Conservation (phyloP, 2,888 invertebrate genomes). For the Phlogophora meticulosa region DNA sequence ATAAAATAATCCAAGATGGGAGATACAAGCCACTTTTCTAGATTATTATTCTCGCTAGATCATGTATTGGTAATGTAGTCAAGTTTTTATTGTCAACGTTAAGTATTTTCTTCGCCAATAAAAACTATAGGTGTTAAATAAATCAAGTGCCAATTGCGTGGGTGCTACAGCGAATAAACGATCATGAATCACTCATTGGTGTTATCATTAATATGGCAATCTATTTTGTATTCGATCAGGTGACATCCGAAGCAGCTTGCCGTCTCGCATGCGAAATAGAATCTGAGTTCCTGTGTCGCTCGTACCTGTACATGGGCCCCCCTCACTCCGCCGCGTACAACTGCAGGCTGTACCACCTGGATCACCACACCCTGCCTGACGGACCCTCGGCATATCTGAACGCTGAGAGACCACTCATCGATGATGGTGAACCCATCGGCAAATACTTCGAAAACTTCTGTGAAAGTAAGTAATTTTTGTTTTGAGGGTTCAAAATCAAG, state of each 20-base stretch:
- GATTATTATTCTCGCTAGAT: slow-evolving; percentile 13
- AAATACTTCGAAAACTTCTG: slow-evolving; percentile 97
- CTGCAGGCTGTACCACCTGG: slow-evolving; percentile 97
- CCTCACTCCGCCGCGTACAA: slow-evolving; percentile 96
- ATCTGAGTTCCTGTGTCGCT: slow-evolving; percentile 97
- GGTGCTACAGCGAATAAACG: slow-evolving; percentile 38
- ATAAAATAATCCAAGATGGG: slow-evolving; percentile 10
- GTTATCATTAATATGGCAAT: slow-evolving; percentile 54
- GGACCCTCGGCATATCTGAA: slow-evolving; percentile 97
- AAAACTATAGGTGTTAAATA: slow-evolving; percentile 34
- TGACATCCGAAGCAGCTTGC: slow-evolving; percentile 97
- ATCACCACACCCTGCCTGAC: slow-evolving; percentile 97
- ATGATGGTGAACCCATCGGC: slow-evolving; percentile 97
- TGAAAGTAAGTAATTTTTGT: slow-evolving; percentile 93
- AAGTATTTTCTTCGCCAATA: slow-evolving; percentile 4
- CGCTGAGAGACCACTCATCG: slow-evolving; percentile 97
- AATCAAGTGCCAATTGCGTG: slow-evolving; percentile 34
- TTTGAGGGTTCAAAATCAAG: too few relatives aligned
- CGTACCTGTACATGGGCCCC: slow-evolving; percentile 95
- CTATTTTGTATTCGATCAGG: slow-evolving; percentile 83
- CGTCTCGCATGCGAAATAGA: slow-evolving; percentile 97
- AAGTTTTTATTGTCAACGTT: not conserved
- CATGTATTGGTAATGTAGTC: not conserved
- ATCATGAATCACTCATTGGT: slow-evolving; percentile 55
- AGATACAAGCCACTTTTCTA: slow-evolving; percentile 4